Base-by-base conservation (phyloP, 2,888 invertebrate genomes). In the Itoplectis maculator region DNA sequence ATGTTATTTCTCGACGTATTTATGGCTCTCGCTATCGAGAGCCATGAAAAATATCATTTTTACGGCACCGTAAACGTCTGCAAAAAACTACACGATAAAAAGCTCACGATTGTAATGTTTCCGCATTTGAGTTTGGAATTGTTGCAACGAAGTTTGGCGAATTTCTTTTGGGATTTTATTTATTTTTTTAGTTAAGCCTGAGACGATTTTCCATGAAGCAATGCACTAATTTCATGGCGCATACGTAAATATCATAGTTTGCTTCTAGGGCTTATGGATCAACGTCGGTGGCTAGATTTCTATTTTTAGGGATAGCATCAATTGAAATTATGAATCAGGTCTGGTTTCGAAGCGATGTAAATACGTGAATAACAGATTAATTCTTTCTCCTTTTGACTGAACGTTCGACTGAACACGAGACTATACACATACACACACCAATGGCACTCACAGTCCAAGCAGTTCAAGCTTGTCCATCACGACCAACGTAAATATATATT, bases 1-100 rank as follows among this genome's bases (percentile, higher is more conserved):
- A 3, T 51, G 65, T 51, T 56, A n/a, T 45, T 70, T 47, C 79
- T 72, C 66, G 18, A 20, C n/a, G 63, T n/a, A 29, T 63, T 78
- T 56, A 78, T 51, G 40, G 5, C 45, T 47, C 13, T 40, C 15
- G 9, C 66, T 56, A 78, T 78, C 56, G 69, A 59, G 47, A 42
- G 59, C 47, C 75, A n/a, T 75, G n/a, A 54, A 51, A 74, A 79
- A 79, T 5, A 72, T 61, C 70, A 59, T 72, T 66, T 72, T 79
- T 66, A 74, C 37, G 45, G 47, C 11, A 35, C 23, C 11, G 51
- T 42, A 76, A 29, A 42, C 49, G 59, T 59, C 66, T 63, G 63
- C 18, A 74, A 11, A 73, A 73, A 37, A 29, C 69, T 56, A 18
- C 11, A 54, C 35, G 54, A 70, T 77, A 56, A 56, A 59, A 59